A percentile compares a stretch with the other conserved stretches of the same genome.
Evolutionary conservation across 2,797 vertebrate species (phyloP).

Genomic region (Limosa lapponica): DNA sequence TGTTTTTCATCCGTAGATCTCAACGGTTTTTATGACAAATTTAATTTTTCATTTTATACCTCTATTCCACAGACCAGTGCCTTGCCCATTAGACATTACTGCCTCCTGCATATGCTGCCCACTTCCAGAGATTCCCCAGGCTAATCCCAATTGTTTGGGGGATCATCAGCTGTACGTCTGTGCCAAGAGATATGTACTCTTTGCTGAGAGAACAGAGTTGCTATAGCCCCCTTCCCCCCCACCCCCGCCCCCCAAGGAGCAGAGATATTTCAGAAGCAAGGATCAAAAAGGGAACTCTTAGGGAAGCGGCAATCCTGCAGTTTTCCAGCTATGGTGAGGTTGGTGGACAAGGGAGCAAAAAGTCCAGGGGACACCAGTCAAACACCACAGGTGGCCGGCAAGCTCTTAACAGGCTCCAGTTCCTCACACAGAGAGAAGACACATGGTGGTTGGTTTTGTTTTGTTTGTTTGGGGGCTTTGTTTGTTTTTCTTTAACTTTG

Average conservation of each 20-base stretch:
- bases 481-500: not conserved
- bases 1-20: not conserved
- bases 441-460: not conserved
- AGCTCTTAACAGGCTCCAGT: not conserved
- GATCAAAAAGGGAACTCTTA: not conserved
- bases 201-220: not conserved
- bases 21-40: not conserved
- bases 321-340: accelerated
- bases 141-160: not conserved
- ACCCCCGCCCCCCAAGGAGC: too few relatives aligned
- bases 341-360: not conserved
- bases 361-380: not conserved
- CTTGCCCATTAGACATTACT: not conserved
- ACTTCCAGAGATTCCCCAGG: not conserved
- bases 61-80: not conserved
- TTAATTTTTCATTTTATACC: not conserved
- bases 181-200: not conserved
- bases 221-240: too few relatives aligned
- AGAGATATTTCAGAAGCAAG: not conserved
- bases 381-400: accelerated
- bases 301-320: not conserved
- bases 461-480: not conserved
- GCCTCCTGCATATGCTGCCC: accelerated
- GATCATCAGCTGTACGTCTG: not conserved
- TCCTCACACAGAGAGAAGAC: not conserved